phyloP scores from a whole-genome alignment of 2,797 vertebrate species.

The Typhlichthys eigenmanni region DNA sequence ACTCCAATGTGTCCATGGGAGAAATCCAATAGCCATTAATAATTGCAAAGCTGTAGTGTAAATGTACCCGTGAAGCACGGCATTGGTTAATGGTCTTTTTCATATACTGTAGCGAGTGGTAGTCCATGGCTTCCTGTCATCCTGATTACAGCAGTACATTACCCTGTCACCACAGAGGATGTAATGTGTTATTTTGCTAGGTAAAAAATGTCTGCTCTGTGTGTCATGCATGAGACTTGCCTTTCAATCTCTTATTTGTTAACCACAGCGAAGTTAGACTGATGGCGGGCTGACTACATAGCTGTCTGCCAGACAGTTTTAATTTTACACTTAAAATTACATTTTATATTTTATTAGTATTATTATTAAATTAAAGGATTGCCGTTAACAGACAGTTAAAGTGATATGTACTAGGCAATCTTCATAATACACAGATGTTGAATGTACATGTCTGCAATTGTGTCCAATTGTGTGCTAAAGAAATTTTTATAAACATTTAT shows the following conservation, averaged over 20 bases:
- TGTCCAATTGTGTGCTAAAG: too few relatives aligned
- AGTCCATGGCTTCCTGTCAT: slow-evolving; percentile 28
- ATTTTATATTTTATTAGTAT: too few relatives aligned
- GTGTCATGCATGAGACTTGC: slow-evolving; percentile 1
- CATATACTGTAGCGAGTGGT: slow-evolving; percentile 10
- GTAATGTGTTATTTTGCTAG: slow-evolving; percentile 34
- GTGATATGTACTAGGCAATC: too few relatives aligned
- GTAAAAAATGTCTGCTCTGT: background rate
- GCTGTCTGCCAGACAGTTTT: slow-evolving; percentile 1
- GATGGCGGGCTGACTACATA: background rate
- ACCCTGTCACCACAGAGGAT: slow-evolving; percentile 5
- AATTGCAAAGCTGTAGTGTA: slow-evolving; percentile 3
- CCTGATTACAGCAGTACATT: slow-evolving; percentile 35
- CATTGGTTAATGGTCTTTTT: slow-evolving; percentile 34
- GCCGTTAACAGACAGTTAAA: too few relatives aligned
- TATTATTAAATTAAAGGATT: too few relatives aligned
- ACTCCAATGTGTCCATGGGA: background rate
- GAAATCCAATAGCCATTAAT: slow-evolving; percentile 19
- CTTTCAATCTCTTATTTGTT: slow-evolving; percentile 7
- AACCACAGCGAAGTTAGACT: background rate
- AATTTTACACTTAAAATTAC: background rate
- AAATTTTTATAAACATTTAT: too few relatives aligned
- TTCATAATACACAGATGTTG: too few relatives aligned
- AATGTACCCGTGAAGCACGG: background rate
- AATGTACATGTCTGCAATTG: too few relatives aligned